Conservation (phyloP, 1,140 invertebrate genomes). For the Hesperophylax magnus region DNA sequence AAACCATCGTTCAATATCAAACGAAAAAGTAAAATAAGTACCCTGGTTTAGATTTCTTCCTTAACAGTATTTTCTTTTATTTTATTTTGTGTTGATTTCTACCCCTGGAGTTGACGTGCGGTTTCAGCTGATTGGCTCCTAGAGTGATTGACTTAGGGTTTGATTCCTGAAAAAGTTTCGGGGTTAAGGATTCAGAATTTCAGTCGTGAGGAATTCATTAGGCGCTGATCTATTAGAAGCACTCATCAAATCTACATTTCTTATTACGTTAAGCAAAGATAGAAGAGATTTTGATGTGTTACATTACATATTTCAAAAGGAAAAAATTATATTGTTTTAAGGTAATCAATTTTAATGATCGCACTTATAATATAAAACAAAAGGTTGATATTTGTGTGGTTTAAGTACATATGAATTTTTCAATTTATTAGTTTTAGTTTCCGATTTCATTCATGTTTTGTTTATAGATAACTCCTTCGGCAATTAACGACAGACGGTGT, state of each 20-base stretch:
- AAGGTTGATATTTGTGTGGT: too few relatives aligned
- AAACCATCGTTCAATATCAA: not conserved
- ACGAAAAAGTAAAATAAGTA: not conserved
- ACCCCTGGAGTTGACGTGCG: not conserved
- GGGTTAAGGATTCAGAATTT: too few relatives aligned
- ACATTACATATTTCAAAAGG: too few relatives aligned
- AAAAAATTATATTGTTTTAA: too few relatives aligned
- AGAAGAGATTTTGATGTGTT: too few relatives aligned
- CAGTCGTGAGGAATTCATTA: slow-evolving; percentile 17
- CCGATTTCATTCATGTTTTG: too few relatives aligned
- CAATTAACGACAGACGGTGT: too few relatives aligned
- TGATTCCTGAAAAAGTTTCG: slow-evolving; percentile 3
- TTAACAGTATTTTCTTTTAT: not conserved
- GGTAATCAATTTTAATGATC: too few relatives aligned
- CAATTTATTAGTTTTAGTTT: too few relatives aligned
- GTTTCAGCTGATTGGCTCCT: not conserved
- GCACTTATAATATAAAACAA: too few relatives aligned
- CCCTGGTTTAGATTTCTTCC: not conserved
- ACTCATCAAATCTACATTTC: slow-evolving; percentile 40
- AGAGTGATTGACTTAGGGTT: slow-evolving; percentile 34
- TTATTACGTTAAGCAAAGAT: slow-evolving; percentile 1
- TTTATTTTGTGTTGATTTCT: slow-evolving; percentile 14
- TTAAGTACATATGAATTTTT: too few relatives aligned
- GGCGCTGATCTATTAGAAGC: slow-evolving; percentile 11
- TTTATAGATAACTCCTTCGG: too few relatives aligned